Base-by-base conservation (phyloP, 2,113 vertebrate genomes). In the Sialia sialis region DNA sequence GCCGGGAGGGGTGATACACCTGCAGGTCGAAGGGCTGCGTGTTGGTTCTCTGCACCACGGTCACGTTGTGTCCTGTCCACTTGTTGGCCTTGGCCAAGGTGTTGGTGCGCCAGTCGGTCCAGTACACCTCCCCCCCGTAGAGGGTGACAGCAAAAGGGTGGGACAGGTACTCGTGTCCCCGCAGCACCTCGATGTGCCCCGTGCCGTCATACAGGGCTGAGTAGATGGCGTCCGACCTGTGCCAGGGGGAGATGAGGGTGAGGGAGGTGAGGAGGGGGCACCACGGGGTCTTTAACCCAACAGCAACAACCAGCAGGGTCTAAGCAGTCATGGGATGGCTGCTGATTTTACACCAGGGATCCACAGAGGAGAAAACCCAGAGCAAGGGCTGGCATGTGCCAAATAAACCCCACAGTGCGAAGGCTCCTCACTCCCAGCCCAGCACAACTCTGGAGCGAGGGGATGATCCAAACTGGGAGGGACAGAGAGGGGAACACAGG, bases 101-200 rank as follows among this genome's bases (percentile, higher is more conserved):
- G 97, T 99, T 99, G 68, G 99, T 99, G 55, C 99, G 97, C 99
- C 99, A 99, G 97, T 99, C 99, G 0, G 99, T 99, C 99, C 99
- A 99, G 97, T 99, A 99, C 14, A 99, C 99, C 95, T 99, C 99
- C 2, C 99, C 99, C 1, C 99, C 99, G 0, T 99, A 99, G 43
- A 99, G 98, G 23, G 99, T 99, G 95, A 99, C 99, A 4, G 99
- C 99, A 18, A 99, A 99, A 7, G 99, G 99, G 94, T 99, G 99
- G 0, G 99, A 99, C 93, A 99, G 97, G 97, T 99, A 99, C 95
- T 99, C 99, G 9, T 99, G 99, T 34, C 99, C 99, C 82, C 99
- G 98, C 49, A 99, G 97, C 78, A 99, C 99, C 97, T 99, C 99
- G n/a, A 99, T 99, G 97, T 99, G 98, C 41, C 99, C 99, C 0